Conservation (phyloP, 2,888 invertebrate genomes). For the Apotomis turbidana region DNA sequence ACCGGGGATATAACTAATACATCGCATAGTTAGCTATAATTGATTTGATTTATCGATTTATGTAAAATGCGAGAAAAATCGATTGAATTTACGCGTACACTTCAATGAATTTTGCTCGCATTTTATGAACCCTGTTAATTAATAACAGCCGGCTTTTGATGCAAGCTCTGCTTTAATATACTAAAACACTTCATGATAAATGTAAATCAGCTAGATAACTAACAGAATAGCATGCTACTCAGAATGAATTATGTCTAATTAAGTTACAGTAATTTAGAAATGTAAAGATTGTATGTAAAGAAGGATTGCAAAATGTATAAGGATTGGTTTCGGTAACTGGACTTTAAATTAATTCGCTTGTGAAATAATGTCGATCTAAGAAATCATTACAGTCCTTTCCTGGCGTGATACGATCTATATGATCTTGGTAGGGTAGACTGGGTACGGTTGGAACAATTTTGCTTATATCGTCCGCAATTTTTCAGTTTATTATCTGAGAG, state of each 20-base stretch:
- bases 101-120: too few species aligned
- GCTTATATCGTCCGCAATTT: too few species aligned
- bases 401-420: too few species aligned
- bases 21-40: too few species aligned
- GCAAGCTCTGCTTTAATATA: neutral
- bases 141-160: neutral
- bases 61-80: too few species aligned
- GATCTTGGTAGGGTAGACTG: too few species aligned
- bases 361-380: neutral
- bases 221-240: neutral
- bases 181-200: neutral
- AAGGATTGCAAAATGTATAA: neutral
- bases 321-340: neutral
- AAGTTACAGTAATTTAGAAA: conserved; percentile 1
- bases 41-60: too few species aligned
- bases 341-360: neutral
- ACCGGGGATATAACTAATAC: too few species aligned
- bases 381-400: too few species aligned
- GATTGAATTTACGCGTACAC: too few species aligned
- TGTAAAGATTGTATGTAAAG: neutral
- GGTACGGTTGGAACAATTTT: too few species aligned
- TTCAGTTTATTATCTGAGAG: too few species aligned
- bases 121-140: neutral
- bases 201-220: neutral
- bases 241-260: conserved; percentile 1